Conservation (phyloP, 2,888 invertebrate species). For the Calephelis perditalis region DNA sequence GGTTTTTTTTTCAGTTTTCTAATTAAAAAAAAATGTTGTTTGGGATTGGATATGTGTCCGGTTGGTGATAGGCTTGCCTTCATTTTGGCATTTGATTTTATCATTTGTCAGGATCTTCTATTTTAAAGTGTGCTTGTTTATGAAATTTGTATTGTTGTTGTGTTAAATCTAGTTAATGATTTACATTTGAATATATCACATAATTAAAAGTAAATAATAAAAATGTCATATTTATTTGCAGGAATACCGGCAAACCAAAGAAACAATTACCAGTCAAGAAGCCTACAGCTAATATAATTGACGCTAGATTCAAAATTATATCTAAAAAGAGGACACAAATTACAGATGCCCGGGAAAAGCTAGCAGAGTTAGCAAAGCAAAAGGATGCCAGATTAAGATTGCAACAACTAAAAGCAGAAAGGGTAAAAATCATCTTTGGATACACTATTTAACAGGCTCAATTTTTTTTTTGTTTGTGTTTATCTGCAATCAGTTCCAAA, state of each 20-base stretch:
- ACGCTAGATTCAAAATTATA: slow-evolving; percentile 88
- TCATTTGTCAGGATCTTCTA: too few relatives aligned
- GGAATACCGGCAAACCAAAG: slow-evolving; percentile 30
- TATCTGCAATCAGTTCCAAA: too few relatives aligned
- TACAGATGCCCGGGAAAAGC: slow-evolving; percentile 88
- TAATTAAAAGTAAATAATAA: background rate
- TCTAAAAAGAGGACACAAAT: slow-evolving; percentile 87
- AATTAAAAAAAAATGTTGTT: too few relatives aligned
- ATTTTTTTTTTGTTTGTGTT: background rate
- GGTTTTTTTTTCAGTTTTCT: too few relatives aligned
- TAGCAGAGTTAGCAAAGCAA: slow-evolving; percentile 85
- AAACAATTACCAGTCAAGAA: slow-evolving; percentile 33
- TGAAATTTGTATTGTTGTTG: too few relatives aligned
- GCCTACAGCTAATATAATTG: slow-evolving; percentile 44
- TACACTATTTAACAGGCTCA: background rate
- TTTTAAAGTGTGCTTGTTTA: too few relatives aligned
- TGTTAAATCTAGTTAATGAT: too few relatives aligned
- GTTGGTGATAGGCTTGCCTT: too few relatives aligned
- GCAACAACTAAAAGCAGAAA: slow-evolving; percentile 79
- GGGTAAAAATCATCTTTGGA: slow-evolving; percentile 39
- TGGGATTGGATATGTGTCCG: too few relatives aligned
- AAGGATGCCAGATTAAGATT: slow-evolving; percentile 87
- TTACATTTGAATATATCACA: too few relatives aligned
- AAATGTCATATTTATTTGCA: slow-evolving; percentile 20
- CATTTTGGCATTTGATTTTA: too few relatives aligned